Percentiles rank a stretch among this genome's conserved stretches.
Conservation (phyloP, 2,888 invertebrate genomes). For the Thyatira batis region DNA sequence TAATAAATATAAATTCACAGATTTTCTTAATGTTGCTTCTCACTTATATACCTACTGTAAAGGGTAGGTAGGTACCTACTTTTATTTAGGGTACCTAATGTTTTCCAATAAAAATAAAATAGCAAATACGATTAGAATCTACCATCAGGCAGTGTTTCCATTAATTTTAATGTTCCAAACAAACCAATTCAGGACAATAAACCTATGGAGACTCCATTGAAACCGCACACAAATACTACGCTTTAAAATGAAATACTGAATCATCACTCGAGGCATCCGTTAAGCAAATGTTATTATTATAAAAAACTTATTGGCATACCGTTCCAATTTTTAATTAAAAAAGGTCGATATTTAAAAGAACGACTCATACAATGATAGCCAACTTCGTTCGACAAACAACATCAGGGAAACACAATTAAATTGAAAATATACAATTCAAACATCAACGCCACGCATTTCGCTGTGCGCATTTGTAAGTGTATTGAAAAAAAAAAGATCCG, state of each 20-base stretch:
- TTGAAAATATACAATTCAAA: constrained; percentile 39
- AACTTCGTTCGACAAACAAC: constrained; percentile 30
- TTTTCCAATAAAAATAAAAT: constrained; percentile 28
- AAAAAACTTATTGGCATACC: background rate
- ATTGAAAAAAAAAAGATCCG: constrained; percentile 65
- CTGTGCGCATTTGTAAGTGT: constrained; percentile 62
- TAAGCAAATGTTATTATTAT: constrained; percentile 2
- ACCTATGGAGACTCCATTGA: constrained; percentile 33
- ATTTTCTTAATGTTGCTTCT: no score
- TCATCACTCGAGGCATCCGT: background rate
- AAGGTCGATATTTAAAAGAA: constrained; percentile 23
- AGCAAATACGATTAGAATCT: constrained; percentile 51
- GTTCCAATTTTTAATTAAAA: constrained; percentile 26
- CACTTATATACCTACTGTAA: background rate
- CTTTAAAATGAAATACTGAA: background rate
- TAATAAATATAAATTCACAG: no score
- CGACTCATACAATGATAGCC: constrained; percentile 25
- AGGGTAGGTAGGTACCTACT: background rate
- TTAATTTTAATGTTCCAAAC: constrained; percentile 56
- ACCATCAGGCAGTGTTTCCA: constrained; percentile 53
- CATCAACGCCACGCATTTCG: constrained; percentile 45
- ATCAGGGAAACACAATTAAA: constrained; percentile 44
- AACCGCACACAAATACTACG: constrained; percentile 15
- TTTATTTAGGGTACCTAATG: background rate
- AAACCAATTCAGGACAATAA: constrained; percentile 36